phyloP scores from a whole-genome alignment of 2,113 vertebrate genomes.

The Nansenia antarctica region DNA sequence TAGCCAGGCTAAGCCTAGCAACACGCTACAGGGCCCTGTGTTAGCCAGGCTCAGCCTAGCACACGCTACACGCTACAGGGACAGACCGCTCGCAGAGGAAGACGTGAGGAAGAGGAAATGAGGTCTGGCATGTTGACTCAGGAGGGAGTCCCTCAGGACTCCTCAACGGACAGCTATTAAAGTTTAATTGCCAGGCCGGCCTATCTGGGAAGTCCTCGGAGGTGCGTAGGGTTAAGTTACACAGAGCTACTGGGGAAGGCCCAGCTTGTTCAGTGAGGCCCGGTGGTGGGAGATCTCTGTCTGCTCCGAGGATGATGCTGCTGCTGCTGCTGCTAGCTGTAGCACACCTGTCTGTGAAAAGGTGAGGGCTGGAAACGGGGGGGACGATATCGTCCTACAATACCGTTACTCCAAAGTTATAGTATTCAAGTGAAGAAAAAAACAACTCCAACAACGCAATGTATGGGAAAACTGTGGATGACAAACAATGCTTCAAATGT shows the following conservation, averaged over 20 bases:
- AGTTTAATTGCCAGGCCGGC: slow-evolving; percentile 58
- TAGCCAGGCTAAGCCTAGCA: too few relatives aligned
- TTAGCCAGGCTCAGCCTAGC: slow-evolving; percentile 2
- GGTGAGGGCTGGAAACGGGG: too few relatives aligned
- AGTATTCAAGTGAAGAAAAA: slow-evolving; percentile 7
- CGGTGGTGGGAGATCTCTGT: background rate
- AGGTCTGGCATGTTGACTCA: slow-evolving; percentile 72
- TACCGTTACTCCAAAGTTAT: background rate
- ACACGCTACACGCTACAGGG: slow-evolving; percentile 18
- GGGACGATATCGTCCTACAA: too few relatives aligned
- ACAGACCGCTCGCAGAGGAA: slow-evolving; percentile 37
- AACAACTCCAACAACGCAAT: slow-evolving; percentile 16
- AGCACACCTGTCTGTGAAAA: too few relatives aligned
- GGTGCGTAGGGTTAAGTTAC: slow-evolving; percentile 31
- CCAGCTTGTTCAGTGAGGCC: slow-evolving; percentile 17
- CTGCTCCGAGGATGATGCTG: background rate
- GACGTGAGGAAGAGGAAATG: slow-evolving; percentile 65
- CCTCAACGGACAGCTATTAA: slow-evolving; percentile 68
- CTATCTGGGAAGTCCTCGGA: slow-evolving; percentile 46
- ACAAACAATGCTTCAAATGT: slow-evolving; percentile 51
- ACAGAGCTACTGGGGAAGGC: slow-evolving; percentile 24
- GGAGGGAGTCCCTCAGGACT: slow-evolving; percentile 62
- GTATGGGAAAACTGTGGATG: slow-evolving; percentile 39
- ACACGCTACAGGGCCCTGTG: too few relatives aligned
- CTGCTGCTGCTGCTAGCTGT: background rate